Base-by-base conservation (phyloP, 2,888 invertebrate genomes). In the Alitta virens region DNA sequence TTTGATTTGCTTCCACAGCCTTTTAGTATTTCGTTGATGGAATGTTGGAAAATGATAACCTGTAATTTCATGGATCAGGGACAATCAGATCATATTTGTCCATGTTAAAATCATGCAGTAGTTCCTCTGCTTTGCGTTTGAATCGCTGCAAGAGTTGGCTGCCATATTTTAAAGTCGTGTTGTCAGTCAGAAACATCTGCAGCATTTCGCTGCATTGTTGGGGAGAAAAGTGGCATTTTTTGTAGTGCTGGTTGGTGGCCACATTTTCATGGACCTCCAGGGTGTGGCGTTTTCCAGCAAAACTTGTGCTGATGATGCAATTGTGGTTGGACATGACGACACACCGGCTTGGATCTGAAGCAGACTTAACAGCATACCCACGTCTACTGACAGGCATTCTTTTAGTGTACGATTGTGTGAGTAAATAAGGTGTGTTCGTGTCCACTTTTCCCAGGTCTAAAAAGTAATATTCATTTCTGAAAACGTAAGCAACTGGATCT, bases 231-330 rank as follows among this genome's bases (percentile, higher is more conserved):
- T 46, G 46, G n/a, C 46, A 46, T 26, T 33, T 54, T 25, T 26
- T 46, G 57, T 57, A 57, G n/a, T 57, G 57, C n/a, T 57, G 57
- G 27, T 46, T 57, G 46, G 49, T 26, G 1, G 27, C 57, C 9
- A 57, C 18, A n/a, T 3, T 14, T 9, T 24, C 14, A 14, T 18
- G 9, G 2, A 57, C 57, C 14, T 46, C 46, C 9, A 57, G 14
- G 2, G 57, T 57, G 27, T 26, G 49, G 2, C 27, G 46, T 18
- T 26, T 25, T 12, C 43, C 43, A 24, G 43, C n/a, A 14, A 18
- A n/a, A 1, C 18, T 24, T 49, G 49, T 57, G 2, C 27, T 24
- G 21, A 49, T 21, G n/a, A 57, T 18, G 49, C 57, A 57, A 49
- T 57, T 46, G 21, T 57, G 57, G 23, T 57, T 57, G 25, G 27